Percentiles rank a stretch among this genome's conserved stretches.
phyloP scores from a whole-genome alignment of 35 echinoderm and acorn worm genomes.

The Ophiothrix spiculata region DNA sequence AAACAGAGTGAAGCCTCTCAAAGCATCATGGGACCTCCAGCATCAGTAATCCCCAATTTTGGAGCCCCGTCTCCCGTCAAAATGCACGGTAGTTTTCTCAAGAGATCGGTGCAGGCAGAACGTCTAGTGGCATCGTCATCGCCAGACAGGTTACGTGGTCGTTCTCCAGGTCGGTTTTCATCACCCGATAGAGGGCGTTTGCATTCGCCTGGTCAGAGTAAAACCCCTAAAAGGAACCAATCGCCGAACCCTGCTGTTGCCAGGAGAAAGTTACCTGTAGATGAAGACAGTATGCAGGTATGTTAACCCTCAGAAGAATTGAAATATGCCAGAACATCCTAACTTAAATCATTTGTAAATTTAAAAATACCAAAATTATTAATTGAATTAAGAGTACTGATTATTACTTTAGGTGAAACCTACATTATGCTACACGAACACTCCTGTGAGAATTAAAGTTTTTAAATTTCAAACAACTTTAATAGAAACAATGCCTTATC shows the following conservation, averaged over 20 bases:
- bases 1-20: slow-evolving; percentile 54
- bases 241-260: slow-evolving; percentile 26
- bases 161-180: neutral
- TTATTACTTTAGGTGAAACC: no score
- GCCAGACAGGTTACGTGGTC: slow-evolving; percentile 30
- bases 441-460: no score
- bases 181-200: slow-evolving; percentile 42
- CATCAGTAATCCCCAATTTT: slow-evolving; percentile 47
- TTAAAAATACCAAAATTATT: no score
- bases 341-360: no score
- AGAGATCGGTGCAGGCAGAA: slow-evolving; percentile 51
- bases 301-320: no score
- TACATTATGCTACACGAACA: no score
- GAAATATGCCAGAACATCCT: no score
- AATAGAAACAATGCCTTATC: no score
- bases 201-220: slow-evolving; percentile 8
- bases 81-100: slow-evolving; percentile 90
- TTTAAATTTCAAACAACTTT: no score
- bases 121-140: slow-evolving; percentile 70
- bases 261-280: slow-evolving; percentile 76
- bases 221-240: slow-evolving; percentile 41
- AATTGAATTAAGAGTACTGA: no score
- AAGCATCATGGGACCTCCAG: slow-evolving; percentile 52
- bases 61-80: slow-evolving; percentile 78
- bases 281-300: slow-evolving; percentile 88